Evolutionary conservation across 2,888 invertebrate genomes (phyloP).

Genomic region (Fragum whitleyi): DNA sequence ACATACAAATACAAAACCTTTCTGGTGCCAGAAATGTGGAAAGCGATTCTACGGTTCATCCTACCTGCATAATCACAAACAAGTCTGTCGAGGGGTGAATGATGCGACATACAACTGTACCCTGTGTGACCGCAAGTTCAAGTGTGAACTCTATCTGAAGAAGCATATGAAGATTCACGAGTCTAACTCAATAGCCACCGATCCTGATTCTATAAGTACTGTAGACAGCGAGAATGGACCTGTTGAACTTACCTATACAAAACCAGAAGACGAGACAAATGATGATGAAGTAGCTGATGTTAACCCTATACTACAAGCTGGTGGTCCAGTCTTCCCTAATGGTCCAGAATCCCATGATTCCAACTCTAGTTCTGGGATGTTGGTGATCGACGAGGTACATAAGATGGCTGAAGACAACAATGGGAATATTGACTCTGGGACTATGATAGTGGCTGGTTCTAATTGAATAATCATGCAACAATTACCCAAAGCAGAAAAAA

Average conservation of each 20-base stretch:
- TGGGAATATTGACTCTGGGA: slow-evolving; percentile 1
- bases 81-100: slow-evolving; percentile 58
- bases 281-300: not conserved
- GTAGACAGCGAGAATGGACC: slow-evolving; percentile 31
- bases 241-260: slow-evolving; percentile 29
- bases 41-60: slow-evolving; percentile 63
- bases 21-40: slow-evolving; percentile 65
- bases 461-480: not conserved
- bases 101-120: slow-evolving; percentile 52
- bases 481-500: too few relatives aligned
- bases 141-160: slow-evolving; percentile 63
- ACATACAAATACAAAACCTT: slow-evolving; percentile 64
- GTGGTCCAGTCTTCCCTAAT: slow-evolving; percentile 46
- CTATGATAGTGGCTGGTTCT: slow-evolving; percentile 7
- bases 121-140: slow-evolving; percentile 59
- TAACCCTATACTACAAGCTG: not conserved
- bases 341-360: slow-evolving; percentile 47
- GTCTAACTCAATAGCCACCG: slow-evolving; percentile 46
- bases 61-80: slow-evolving; percentile 64
- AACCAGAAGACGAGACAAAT: slow-evolving; percentile 5
- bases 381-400: slow-evolving; percentile 37
- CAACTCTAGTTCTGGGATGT: slow-evolving; percentile 40
- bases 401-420: not conserved
- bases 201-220: slow-evolving; percentile 35
- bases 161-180: slow-evolving; percentile 64